Evolutionary conservation across 2,113 vertebrate genomes (phyloP).

Genomic region (Corydoras sp.): DNA sequence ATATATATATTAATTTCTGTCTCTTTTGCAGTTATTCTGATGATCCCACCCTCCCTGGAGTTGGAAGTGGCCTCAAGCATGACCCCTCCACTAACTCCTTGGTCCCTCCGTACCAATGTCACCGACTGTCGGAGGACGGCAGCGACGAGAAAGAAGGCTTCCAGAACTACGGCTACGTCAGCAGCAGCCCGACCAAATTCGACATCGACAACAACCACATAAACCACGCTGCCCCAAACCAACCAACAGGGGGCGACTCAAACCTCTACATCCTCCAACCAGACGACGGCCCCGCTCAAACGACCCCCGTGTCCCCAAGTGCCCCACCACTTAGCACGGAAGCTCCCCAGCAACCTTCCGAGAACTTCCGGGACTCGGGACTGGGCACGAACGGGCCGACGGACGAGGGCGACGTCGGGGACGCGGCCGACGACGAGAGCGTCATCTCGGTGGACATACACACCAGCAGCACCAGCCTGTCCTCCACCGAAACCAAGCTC

Average conservation of each 20-base stretch:
- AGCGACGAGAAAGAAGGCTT: constrained; percentile 62
- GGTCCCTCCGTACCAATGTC: constrained; percentile 54
- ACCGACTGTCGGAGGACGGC: constrained; percentile 34
- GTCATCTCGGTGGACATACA: constrained; percentile 63
- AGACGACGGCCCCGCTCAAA: neutral
- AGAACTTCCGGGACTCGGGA: constrained; percentile 38
- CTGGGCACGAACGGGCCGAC: constrained; percentile 26
- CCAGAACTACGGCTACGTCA: constrained; percentile 66
- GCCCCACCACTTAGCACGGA: constrained; percentile 13
- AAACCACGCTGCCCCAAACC: constrained; percentile 47
- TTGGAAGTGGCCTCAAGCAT: constrained; percentile 49
- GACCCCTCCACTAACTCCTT: constrained; percentile 50
- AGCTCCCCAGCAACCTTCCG: neutral
- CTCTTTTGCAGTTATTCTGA: constrained; percentile 60
- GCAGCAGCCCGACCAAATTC: constrained; percentile 48
- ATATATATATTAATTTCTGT: neutral
- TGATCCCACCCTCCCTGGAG: constrained; percentile 59
- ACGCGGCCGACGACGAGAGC: constrained; percentile 63
- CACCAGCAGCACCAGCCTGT: constrained; percentile 68
- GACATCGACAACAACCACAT: constrained; percentile 71
- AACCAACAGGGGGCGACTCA: neutral
- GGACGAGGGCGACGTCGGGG: constrained; percentile 40
- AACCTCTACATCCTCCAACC: constrained; percentile 28
- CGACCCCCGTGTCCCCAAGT: neutral
- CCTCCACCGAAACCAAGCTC: constrained; percentile 60